A percentile compares a stretch with the other conserved stretches of the same genome.
Conservation (phyloP, 2,113 vertebrate species). For the Pluvianellus socialis region DNA sequence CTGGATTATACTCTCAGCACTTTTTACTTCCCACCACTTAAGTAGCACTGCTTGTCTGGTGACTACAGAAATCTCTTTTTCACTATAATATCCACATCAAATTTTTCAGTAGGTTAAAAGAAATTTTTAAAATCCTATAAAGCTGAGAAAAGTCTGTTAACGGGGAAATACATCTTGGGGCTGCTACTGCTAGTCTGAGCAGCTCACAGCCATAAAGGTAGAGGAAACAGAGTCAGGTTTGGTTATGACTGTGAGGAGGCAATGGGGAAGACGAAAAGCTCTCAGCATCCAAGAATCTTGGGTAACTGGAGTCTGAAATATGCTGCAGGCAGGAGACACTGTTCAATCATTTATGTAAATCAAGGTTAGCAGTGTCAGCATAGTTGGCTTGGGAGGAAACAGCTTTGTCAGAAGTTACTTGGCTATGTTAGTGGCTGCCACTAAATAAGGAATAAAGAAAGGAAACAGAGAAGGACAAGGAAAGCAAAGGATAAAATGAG, state of each 20-base stretch:
- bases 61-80: not conserved
- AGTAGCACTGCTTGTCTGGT: not conserved
- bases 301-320: not conserved
- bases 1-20: not conserved
- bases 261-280: not conserved
- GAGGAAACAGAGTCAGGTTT: not conserved
- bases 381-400: not conserved
- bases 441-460: not conserved
- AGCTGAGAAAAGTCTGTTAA: not conserved
- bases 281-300: not conserved
- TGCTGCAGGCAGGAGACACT: not conserved
- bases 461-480: not conserved
- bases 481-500: conserved; percentile 9
- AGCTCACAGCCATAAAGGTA: rapidly evolving
- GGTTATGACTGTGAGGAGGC: not conserved
- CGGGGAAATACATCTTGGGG: not conserved
- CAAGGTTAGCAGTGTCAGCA: not conserved
- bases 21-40: not conserved
- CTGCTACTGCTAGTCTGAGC: not conserved
- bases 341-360: conserved; percentile 15
- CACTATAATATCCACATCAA: not conserved
- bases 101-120: not conserved
- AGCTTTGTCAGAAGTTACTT: not conserved
- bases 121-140: not conserved
- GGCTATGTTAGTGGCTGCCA: not conserved